Percentiles rank a stretch among this genome's conserved stretches.
These are phyloP conservation scores for Acanthopagrus latus DNA, from an alignment of 2,797 vertebrate genomes.

Conservation along the genomic window DNA sequence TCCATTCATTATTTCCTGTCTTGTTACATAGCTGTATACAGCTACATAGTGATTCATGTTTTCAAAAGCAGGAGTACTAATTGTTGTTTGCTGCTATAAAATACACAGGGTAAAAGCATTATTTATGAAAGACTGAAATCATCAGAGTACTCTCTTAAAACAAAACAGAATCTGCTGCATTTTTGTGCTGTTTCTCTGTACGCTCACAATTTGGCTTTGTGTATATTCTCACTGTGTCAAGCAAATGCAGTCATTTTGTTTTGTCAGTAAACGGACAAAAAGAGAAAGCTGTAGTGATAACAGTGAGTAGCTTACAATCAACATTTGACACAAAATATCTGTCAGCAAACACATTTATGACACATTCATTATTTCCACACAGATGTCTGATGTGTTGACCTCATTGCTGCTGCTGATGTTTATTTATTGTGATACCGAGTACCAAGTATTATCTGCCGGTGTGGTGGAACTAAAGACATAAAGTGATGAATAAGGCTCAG, in stretches of 20 bases:
- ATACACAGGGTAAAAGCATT: background rate
- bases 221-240: slow-evolving; percentile 18
- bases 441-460: background rate
- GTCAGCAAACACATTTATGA: background rate
- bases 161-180: background rate
- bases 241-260: slow-evolving; percentile 34
- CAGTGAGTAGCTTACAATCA: background rate
- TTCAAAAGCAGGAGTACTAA: slow-evolving; percentile 40
- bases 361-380: slow-evolving; percentile 6
- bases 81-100: slow-evolving; percentile 41
- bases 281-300: background rate
- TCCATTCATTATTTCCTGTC: background rate
- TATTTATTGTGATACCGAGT: background rate
- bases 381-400: background rate
- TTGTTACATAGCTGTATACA: background rate
- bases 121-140: background rate
- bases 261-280: slow-evolving; percentile 19
- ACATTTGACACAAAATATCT: slow-evolving; percentile 8
- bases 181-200: background rate
- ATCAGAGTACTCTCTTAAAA: slow-evolving; percentile 3
- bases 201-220: slow-evolving; percentile 8
- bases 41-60: background rate
- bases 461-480: background rate
- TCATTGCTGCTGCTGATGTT: slow-evolving; percentile 1
- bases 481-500: no score